Percentiles rank a stretch among this genome's conserved stretches.
These are phyloP conservation scores for Callyntrura sp. DNA, from an alignment of 2,888 invertebrate genomes.

Conservation along the genomic window DNA sequence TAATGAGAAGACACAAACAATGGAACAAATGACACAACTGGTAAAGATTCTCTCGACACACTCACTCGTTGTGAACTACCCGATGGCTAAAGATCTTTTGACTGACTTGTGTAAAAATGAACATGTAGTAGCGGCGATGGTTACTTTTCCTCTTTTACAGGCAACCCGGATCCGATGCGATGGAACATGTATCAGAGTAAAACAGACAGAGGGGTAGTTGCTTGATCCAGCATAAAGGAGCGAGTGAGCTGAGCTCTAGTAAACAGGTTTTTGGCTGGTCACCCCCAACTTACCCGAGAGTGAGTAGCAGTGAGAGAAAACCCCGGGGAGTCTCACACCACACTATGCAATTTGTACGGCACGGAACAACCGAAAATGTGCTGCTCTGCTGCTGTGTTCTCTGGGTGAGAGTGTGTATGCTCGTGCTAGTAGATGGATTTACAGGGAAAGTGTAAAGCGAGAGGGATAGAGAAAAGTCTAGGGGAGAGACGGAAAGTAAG, in stretches of 20 bases:
- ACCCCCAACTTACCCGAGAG: conserved; percentile 83
- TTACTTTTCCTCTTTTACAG: conserved; percentile 12
- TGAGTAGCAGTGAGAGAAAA: conserved; percentile 80
- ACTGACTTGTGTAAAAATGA: conserved; percentile 57
- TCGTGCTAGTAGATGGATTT: conserved; percentile 22
- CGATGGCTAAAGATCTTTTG: conserved; percentile 66
- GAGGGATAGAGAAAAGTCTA: conserved; percentile 1
- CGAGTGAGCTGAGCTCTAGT: conserved; percentile 71
- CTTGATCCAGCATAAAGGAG: conserved; percentile 40
- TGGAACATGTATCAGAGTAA: neutral
- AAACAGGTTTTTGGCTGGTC: conserved; percentile 79
- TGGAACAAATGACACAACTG: conserved; percentile 41
- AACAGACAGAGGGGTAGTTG: conserved; percentile 46
- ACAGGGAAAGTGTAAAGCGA: conserved; percentile 15
- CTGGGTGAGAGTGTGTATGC: neutral
- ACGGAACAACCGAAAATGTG: conserved; percentile 71
- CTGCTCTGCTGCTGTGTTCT: conserved; percentile 60
- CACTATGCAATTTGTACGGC: conserved; percentile 82
- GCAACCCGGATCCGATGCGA: conserved; percentile 7
- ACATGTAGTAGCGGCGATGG: conserved; percentile 24
- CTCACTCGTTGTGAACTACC: conserved; percentile 52
- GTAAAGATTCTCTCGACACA: conserved; percentile 4
- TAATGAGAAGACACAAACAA: neutral
- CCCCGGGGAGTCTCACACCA: conserved; percentile 82
- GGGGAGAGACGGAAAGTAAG: conserved; percentile 36